Conservation (phyloP, 2,888 invertebrate species). For the Masnerella sp. region DNA sequence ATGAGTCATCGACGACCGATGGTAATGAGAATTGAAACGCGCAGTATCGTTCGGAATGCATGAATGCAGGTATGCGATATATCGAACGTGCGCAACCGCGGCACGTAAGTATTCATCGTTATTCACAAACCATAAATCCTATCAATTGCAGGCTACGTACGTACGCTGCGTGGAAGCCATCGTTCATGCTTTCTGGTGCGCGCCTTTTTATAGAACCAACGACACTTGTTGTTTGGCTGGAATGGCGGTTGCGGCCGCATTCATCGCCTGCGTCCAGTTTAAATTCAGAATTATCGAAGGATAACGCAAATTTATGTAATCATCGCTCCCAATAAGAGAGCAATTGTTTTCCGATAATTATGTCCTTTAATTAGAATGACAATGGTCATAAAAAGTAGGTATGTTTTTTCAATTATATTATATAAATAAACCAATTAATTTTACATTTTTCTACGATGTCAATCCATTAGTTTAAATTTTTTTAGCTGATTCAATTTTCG, state of each 20-base stretch:
- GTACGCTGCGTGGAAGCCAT: slow-evolving; percentile 44
- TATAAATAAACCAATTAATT: no score
- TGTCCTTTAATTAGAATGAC: no score
- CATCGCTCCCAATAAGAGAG: no score
- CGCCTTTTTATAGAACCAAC: slow-evolving; percentile 40
- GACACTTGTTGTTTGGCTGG: slow-evolving; percentile 44
- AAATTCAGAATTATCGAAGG: slow-evolving; percentile 14
- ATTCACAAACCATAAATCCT: slow-evolving; percentile 61
- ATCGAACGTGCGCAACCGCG: slow-evolving; percentile 46
- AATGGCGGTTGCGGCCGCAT: slow-evolving; percentile 17
- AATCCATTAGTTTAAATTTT: no score
- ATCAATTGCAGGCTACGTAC: slow-evolving; percentile 56
- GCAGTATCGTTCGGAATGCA: slow-evolving; percentile 55
- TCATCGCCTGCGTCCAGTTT: not conserved
- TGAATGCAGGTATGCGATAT: slow-evolving; percentile 53
- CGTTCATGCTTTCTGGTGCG: slow-evolving; percentile 52
- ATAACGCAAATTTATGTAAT: slow-evolving; percentile 4
- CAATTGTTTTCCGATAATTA: no score
- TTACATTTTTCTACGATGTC: no score
- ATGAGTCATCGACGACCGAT: slow-evolving; percentile 53
- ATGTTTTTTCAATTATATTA: no score
- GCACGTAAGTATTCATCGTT: slow-evolving; percentile 60
- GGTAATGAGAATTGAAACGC: slow-evolving; percentile 59
- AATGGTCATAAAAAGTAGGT: no score
- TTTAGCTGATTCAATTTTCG: no score